Base-by-base conservation (phyloP, 2,888 invertebrate genomes). In the Ariolimax columbianus region DNA sequence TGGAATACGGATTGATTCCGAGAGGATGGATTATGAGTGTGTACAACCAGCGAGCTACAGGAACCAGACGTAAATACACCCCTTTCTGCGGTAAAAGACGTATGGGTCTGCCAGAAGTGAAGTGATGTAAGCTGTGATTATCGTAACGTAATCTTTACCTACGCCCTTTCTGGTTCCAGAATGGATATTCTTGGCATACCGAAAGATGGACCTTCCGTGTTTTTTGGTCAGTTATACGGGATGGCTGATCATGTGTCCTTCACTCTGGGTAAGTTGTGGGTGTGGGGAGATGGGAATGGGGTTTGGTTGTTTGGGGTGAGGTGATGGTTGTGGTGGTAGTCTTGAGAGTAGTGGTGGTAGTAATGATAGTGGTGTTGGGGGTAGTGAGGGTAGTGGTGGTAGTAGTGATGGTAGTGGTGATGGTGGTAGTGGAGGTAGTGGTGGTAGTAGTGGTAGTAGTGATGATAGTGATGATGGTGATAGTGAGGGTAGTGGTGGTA, bases 201-300 rank as follows among this genome's bases (percentile, higher is more conserved):
- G 7, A 88, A 82, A 19, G 90, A 88, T 7, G 85, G 88, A 6
- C 87, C 89, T 9, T 40, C 88, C 0, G 92, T 95, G 33, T 92
- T 93, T 23, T 95, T 95, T 89, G 95, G 94, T 2, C 95, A 95
- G 87, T 90, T 95, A 3, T 94, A 94, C 86, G 95, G 95, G 43
- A 95, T 95, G 95, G 93, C 94, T 55, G 95, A 95, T 86, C 94
- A 95, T 84, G 91, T 95, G 2, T 93, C 95, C 0, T 94, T 92
- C 87, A 92, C 94, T 11, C 88, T 95, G 78, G 94, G 95, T 95
- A 91, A 89, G 91, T 85, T 51, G 55, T 55, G 17, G 23, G 3
- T 17, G 17, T 11, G 47, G 47, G 47, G 17, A 17, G 47, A 47
- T 47, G 47, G 47, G 17, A 17, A 17, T 47, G 47, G 17, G 9